phyloP scores from a whole-genome alignment of 2,113 vertebrate genomes.

The Apaloderma vittatum region DNA sequence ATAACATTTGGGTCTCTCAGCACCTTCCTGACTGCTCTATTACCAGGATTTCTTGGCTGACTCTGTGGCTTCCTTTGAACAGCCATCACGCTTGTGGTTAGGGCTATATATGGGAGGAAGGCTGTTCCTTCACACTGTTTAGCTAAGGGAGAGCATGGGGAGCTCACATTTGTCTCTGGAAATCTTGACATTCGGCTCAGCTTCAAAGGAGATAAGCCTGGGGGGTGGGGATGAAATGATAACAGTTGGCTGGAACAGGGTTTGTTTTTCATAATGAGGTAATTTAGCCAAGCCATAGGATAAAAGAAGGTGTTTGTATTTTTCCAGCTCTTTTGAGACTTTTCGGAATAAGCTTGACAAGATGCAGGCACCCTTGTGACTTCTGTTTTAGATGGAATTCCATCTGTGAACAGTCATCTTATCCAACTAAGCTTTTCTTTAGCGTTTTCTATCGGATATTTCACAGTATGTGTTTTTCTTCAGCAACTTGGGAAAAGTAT shows the following conservation, averaged over 20 bases:
- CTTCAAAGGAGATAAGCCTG: background rate
- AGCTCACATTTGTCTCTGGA: background rate
- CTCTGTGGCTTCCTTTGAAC: background rate
- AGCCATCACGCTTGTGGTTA: background rate
- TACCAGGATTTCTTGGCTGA: background rate
- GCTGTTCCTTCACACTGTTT: background rate
- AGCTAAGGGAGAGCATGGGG: background rate
- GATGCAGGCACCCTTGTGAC: background rate
- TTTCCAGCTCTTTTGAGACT: background rate
- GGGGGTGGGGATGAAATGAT: background rate
- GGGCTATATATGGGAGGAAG: background rate
- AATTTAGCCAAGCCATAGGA: background rate
- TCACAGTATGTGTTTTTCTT: background rate
- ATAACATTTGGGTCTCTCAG: background rate
- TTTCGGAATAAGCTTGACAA: background rate
- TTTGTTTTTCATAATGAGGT: background rate
- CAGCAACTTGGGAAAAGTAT: background rate
- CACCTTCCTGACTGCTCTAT: background rate
- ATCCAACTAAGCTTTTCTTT: background rate
- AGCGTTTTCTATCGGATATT: background rate
- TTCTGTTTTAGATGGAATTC: background rate
- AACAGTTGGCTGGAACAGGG: background rate
- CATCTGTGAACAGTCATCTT: background rate
- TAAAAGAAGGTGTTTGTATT: background rate
- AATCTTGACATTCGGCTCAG: background rate